Evolutionary conservation across 1,140 invertebrate genomes (phyloP).

Genomic region (Samia ricini): DNA sequence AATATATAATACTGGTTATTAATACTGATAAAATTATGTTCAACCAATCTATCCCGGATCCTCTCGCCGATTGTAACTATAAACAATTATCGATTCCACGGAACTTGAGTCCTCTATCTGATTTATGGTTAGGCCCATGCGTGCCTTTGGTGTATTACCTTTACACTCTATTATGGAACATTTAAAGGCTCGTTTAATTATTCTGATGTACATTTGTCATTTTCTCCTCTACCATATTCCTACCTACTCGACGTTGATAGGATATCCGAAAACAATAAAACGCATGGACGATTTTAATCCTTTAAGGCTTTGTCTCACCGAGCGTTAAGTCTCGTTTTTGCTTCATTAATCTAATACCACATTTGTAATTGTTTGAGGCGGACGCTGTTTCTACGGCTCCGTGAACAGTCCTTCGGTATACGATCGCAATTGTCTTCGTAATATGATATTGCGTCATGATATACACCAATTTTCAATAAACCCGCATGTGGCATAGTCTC

Average conservation of each 20-base stretch:
- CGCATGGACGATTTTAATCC: slow-evolving; percentile 52
- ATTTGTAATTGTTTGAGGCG: slow-evolving; percentile 44
- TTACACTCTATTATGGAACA: neutral
- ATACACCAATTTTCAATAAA: too few species aligned
- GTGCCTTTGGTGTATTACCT: too few species aligned
- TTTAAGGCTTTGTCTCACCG: slow-evolving; percentile 44
- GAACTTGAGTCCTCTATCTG: too few species aligned
- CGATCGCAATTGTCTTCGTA: too few species aligned
- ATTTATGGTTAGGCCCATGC: too few species aligned
- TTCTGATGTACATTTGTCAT: neutral
- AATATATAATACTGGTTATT: too few species aligned
- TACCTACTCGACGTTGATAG: slow-evolving; percentile 3
- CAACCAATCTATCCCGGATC: too few species aligned
- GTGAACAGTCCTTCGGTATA: neutral
- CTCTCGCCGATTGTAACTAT: too few species aligned
- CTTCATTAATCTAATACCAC: slow-evolving; percentile 58
- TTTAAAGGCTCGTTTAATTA: neutral
- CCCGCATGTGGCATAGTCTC: too few species aligned
- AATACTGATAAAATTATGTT: too few species aligned
- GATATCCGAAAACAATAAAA: slow-evolving; percentile 63
- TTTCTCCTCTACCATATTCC: neutral
- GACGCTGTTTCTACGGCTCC: neutral
- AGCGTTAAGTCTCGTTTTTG: slow-evolving; percentile 53
- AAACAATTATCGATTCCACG: too few species aligned
- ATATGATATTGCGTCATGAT: too few species aligned